Percentiles rank a stretch among this genome's conserved stretches.
These are phyloP conservation scores for Drosophila basisetae DNA, from an alignment of 2,888 invertebrate genomes.

Conservation along the genomic window DNA sequence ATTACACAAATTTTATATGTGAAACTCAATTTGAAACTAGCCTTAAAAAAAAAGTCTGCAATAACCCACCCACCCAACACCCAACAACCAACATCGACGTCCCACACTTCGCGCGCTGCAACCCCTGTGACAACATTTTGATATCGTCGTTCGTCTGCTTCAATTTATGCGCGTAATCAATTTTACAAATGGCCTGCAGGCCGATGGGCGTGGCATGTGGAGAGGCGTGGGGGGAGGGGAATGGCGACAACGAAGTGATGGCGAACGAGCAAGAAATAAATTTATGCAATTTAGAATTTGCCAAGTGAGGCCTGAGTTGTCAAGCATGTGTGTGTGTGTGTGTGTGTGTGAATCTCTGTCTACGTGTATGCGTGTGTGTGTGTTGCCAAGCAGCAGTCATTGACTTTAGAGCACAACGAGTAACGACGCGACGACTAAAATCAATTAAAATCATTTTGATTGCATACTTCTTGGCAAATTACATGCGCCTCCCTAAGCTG, in stretches of 20 bases:
- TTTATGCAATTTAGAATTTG: slow-evolving; percentile 80
- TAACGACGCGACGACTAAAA: slow-evolving; percentile 60
- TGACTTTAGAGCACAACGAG: slow-evolving; percentile 65
- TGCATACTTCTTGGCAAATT: slow-evolving; percentile 65
- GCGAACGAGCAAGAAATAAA: slow-evolving; percentile 62
- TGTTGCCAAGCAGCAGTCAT: slow-evolving; percentile 53
- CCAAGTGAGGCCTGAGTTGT: slow-evolving; percentile 46
- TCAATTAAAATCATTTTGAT: slow-evolving; percentile 80
- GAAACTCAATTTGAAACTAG: slow-evolving; percentile 62
- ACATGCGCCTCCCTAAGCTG: slow-evolving; percentile 47
- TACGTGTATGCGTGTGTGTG: slow-evolving; percentile 15
- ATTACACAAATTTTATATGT: slow-evolving; percentile 49
- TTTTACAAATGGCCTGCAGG: slow-evolving; percentile 80
- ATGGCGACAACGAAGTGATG: slow-evolving; percentile 6
- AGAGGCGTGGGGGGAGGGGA: neutral
- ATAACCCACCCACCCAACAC: neutral
- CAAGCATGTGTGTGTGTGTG: slow-evolving; percentile 23
- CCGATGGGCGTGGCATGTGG: slow-evolving; percentile 28
- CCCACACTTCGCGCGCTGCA: slow-evolving; percentile 6
- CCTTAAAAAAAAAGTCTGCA: slow-evolving; percentile 29
- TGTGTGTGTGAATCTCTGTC: neutral
- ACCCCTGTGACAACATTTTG: slow-evolving; percentile 59
- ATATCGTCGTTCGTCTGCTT: slow-evolving; percentile 71
- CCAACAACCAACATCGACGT: neutral
- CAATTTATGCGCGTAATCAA: slow-evolving; percentile 83